Evolutionary conservation across 2,888 invertebrate genomes (phyloP).

Genomic region (Brachynemurus nebulosus): DNA sequence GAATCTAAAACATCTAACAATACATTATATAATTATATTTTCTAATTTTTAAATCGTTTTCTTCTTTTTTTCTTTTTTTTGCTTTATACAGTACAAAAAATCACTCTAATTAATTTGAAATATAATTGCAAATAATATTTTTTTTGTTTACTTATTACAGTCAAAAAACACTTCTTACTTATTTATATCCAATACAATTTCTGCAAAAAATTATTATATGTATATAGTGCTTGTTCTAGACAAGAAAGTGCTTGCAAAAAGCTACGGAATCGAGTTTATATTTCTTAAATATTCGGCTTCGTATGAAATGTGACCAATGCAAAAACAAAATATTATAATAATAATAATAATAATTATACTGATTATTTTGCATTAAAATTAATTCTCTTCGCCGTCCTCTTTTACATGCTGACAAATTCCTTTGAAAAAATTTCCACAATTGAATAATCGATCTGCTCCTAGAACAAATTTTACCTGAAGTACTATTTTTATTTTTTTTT

Average conservation of each 20-base stretch:
- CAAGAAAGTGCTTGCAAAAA: background rate
- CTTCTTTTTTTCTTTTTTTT: too few relatives aligned
- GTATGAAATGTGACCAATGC: background rate
- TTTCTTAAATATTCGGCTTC: background rate
- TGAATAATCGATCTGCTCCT: constrained; percentile 8
- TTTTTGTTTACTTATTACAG: too few relatives aligned
- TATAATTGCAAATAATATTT: too few relatives aligned
- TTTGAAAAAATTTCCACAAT: constrained; percentile 9
- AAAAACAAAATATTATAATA: background rate
- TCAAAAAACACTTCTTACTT: too few relatives aligned
- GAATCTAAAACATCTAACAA: too few relatives aligned
- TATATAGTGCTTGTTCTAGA: constrained; percentile 1
- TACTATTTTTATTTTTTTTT: background rate
- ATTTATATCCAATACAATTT: too few relatives aligned
- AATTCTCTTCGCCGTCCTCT: constrained; percentile 9
- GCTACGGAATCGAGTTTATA: background rate
- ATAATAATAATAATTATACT: background rate
- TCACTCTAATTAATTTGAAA: too few relatives aligned
- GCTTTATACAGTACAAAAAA: too few relatives aligned
- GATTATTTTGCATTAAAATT: background rate
- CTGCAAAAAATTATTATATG: background rate
- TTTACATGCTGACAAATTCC: constrained; percentile 9
- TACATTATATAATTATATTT: too few relatives aligned
- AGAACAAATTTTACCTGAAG: constrained; percentile 2
- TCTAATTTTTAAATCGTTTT: too few relatives aligned